A percentile compares a stretch with the other conserved stretches of the same genome.
phyloP scores from a whole-genome alignment of 2,797 vertebrate genomes.

The Somateria mollissima region DNA sequence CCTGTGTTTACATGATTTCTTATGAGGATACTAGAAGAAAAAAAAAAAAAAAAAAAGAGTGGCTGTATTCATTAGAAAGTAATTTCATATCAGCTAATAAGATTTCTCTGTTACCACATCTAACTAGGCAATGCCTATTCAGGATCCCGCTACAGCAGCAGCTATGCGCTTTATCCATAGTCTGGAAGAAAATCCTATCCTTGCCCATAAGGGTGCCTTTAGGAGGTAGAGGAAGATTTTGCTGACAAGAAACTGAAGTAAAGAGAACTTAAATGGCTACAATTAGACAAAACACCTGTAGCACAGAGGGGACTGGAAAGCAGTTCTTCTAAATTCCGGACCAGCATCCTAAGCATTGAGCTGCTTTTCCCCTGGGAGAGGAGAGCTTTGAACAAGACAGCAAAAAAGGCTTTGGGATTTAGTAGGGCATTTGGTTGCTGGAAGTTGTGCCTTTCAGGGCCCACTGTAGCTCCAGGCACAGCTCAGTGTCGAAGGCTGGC shows the following conservation, averaged over 20 bases:
- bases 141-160: background rate
- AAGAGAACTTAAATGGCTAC: background rate
- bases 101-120: background rate
- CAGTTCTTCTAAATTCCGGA: background rate
- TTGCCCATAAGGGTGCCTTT: background rate
- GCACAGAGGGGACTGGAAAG: background rate
- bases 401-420: background rate
- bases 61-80: background rate
- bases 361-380: background rate
- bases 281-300: background rate
- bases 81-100: background rate
- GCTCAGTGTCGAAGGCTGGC: background rate
- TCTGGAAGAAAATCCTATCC: background rate
- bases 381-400: background rate
- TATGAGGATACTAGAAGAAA: background rate
- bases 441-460: background rate
- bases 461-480: background rate
- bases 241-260: background rate
- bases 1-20: background rate
- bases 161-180: background rate
- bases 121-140: background rate
- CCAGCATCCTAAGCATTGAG: background rate
- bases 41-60: accelerated
- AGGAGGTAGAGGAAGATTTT: background rate
- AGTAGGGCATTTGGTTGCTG: background rate